Conservation (phyloP, 2,113 vertebrate genomes). For the Cryptomyrus ogoouensis region DNA sequence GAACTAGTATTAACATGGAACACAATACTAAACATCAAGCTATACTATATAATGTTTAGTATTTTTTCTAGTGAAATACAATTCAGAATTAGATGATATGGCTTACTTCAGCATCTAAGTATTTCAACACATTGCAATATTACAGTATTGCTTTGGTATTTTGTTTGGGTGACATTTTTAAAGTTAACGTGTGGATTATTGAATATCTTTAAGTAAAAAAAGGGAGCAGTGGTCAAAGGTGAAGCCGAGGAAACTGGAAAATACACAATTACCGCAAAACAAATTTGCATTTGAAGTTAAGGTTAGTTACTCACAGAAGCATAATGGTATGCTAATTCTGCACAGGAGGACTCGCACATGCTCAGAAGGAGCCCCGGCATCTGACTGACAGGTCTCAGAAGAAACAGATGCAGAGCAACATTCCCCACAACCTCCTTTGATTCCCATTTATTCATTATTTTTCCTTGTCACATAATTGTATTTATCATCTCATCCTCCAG, state of each 20-base stretch:
- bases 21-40: neutral
- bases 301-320: neutral
- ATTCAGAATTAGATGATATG: neutral
- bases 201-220: neutral
- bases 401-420: neutral
- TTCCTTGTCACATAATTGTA: neutral
- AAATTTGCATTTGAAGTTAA: neutral
- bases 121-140: neutral
- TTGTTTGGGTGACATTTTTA: neutral
- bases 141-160: neutral
- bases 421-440: neutral
- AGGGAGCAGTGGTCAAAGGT: neutral
- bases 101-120: neutral
- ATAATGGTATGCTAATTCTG: neutral
- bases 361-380: neutral
- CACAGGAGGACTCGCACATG: neutral
- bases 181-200: neutral
- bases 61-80: neutral
- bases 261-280: conserved; percentile 2
- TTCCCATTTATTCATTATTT: conserved; percentile 17
- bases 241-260: neutral
- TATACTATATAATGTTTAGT: neutral
- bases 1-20: neutral
- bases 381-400: conserved; percentile 12
- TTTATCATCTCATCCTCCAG: conserved; percentile 14